These are phyloP conservation scores for Philereme vetulata DNA, from an alignment of 2,888 invertebrate genomes.

Conservation along the genomic window DNA sequence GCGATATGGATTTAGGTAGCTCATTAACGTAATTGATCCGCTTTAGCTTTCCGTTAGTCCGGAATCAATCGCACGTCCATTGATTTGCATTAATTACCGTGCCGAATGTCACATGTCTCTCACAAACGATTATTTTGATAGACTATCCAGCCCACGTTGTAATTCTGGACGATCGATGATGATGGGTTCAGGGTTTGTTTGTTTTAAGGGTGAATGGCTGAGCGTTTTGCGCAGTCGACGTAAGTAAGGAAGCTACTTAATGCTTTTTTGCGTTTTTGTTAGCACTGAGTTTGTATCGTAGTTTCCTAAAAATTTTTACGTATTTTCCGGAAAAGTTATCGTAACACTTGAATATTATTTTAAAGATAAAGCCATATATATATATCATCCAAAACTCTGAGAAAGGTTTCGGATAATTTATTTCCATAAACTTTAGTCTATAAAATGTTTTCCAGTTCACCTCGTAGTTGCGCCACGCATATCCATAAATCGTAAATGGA, in stretches of 20 bases:
- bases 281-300: not conserved
- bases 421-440: constrained; percentile 14
- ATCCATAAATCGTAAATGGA: constrained; percentile 29
- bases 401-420: constrained; percentile 4
- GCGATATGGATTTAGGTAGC: constrained; percentile 68
- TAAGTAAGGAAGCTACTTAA: constrained; percentile 9
- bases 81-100: constrained; percentile 82
- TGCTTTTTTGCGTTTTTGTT: constrained; percentile 10
- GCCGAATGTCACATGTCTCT: constrained; percentile 71
- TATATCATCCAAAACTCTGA: not conserved
- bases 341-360: too few species aligned
- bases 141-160: constrained; percentile 47
- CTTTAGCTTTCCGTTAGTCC: constrained; percentile 73
- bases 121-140: constrained; percentile 73
- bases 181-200: constrained; percentile 21
- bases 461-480: constrained; percentile 18
- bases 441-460: constrained; percentile 21
- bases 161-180: constrained; percentile 28
- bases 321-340: too few species aligned
- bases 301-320: not conserved
- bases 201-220: constrained; percentile 20
- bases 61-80: constrained; percentile 64
- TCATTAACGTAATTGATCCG: constrained; percentile 83
- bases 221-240: constrained; percentile 7
- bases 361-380: too few species aligned